Evolutionary conservation across 2,113 vertebrate species (phyloP), one percentile per base, ranked within the genome.

Genomic region (Nothocercus julius): DNA sequence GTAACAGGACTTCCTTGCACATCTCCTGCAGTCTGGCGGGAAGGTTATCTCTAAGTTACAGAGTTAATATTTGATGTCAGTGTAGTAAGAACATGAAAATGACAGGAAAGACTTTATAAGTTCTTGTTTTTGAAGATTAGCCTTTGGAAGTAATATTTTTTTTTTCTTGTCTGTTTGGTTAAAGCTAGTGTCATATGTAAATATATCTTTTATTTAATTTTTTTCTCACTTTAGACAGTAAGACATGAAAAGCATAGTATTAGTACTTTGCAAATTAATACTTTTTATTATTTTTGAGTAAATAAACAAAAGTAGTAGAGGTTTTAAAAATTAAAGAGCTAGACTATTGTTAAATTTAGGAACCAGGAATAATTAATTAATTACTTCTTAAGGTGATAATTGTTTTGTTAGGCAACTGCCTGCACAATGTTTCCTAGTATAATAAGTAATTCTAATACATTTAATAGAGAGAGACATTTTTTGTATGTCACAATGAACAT

Each of bases 311-410:
- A 74, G 40, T 68, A 62, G 32, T 87, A 58, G 7, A 83, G 9
- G 7, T 79, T 72, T 19, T 32, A 83, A 64, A 58, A 76, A 21
- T 69, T 56, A 44, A 91, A 90, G 7, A 59, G 70, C 66, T 80
- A 90, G 76, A 86, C 74, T 45, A 54, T 81, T 87, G 58, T 72
- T 96, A 45, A 85, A 94, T 76, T 73, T 36, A 58, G 79, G 51
- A 89, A 86, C 34, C 25, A 88, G 5, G 17, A 93, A 89, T 89
- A 42, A 85, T 56, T 87, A 28, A 77, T 22, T 77, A 81, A 30
- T 45, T 90, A 67, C 32, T 89, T 69, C 61, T 82, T 72, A 88
- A 75, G 32, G 30, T 72, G 68, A n/a, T 75, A 67, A 38, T 76
- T 87, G 80, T 84, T 91, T 67, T 79, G 27, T 82, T 89, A 70